These are phyloP conservation scores for Bombus difficillimus DNA, from an alignment of 1,140 invertebrate genomes.

Conservation along the genomic window DNA sequence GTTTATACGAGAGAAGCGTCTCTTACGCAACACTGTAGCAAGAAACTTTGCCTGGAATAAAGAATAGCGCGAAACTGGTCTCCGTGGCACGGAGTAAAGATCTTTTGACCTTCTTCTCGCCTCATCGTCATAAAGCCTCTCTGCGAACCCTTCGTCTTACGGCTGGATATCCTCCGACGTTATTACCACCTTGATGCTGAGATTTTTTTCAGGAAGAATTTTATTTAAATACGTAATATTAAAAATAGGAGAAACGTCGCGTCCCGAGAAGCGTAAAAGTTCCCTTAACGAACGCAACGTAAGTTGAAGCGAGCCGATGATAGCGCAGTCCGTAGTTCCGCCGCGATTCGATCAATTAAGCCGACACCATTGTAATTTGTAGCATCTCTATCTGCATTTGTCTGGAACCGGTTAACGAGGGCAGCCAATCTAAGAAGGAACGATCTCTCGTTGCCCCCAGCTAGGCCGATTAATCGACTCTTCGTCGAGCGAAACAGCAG, in stretches of 20 bases:
- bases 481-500: conserved; percentile 1
- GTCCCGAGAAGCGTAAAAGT: background rate
- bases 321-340: background rate
- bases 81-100: conserved; percentile 67
- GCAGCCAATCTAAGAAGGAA: conserved; percentile 29
- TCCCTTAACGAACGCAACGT: background rate
- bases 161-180: conserved; percentile 67
- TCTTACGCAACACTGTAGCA: conserved; percentile 7
- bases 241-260: background rate
- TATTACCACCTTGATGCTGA: conserved; percentile 64
- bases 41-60: conserved; percentile 34
- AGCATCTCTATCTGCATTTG: conserved; percentile 51
- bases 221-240: background rate
- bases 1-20: conserved; percentile 43
- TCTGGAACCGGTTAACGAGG: conserved; percentile 52
- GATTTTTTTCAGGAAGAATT: background rate
- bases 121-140: conserved; percentile 74
- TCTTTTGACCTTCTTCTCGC: conserved; percentile 59
- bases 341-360: conserved; percentile 50
- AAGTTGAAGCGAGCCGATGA: background rate
- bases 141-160: conserved; percentile 46
- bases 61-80: conserved; percentile 31
- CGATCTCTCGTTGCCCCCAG: conserved; percentile 32
- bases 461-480: conserved; percentile 44
- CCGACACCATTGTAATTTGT: conserved; percentile 54